These are phyloP conservation scores for Ophion obscuratus DNA, from an alignment of 2,888 invertebrate genomes.

Conservation along the genomic window DNA sequence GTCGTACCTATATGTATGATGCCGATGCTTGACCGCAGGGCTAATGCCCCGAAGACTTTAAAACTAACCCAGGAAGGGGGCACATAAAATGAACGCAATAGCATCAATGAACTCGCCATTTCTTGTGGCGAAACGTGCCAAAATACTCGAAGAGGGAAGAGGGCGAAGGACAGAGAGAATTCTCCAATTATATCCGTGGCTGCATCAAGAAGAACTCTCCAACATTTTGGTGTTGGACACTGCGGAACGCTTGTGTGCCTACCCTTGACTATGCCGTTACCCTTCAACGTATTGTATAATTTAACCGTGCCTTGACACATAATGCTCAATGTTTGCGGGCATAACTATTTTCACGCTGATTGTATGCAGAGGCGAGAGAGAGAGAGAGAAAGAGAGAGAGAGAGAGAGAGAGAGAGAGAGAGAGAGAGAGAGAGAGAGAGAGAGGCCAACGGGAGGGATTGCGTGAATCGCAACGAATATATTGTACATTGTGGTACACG, in stretches of 20 bases:
- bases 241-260: not conserved
- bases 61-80: constrained; percentile 33
- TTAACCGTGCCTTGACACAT: constrained; percentile 48
- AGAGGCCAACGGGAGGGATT: not conserved
- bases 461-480: not conserved
- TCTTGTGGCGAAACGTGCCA: constrained; percentile 59
- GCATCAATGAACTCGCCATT: constrained; percentile 49
- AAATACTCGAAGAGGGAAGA: constrained; percentile 43
- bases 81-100: constrained; percentile 9
- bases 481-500: not conserved
- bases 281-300: constrained; percentile 30
- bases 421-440: not conserved
- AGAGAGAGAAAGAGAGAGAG: no score
- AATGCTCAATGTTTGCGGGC: constrained; percentile 24
- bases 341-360: constrained; percentile 32
- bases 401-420: not conserved
- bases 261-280: constrained; percentile 11
- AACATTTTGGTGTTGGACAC: constrained; percentile 13
- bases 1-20: not conserved
- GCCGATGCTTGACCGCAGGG: constrained; percentile 40
- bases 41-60: constrained; percentile 37
- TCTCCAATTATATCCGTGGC: not conserved
- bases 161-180: not conserved
- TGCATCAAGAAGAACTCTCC: not conserved
- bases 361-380: not conserved